Percentiles rank a stretch among this genome's conserved stretches.
These are phyloP conservation scores for Pygoscelis antarcticus DNA, from an alignment of 2,113 vertebrate genomes.

Conservation along the genomic window DNA sequence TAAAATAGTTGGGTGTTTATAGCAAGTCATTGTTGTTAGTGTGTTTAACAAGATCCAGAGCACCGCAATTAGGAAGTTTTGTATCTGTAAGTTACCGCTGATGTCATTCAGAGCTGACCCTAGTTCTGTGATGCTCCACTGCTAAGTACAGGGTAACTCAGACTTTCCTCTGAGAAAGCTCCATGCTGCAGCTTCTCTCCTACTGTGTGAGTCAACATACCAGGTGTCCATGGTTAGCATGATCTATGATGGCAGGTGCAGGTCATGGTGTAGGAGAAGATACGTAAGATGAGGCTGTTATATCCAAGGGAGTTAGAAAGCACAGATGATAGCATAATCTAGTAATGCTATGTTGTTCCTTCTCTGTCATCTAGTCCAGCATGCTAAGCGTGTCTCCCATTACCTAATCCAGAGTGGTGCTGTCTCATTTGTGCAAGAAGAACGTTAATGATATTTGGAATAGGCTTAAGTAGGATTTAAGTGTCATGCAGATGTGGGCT, in stretches of 20 bases:
- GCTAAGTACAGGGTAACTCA: background rate
- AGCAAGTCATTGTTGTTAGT: background rate
- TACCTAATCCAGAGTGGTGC: background rate
- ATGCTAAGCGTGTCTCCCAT: background rate
- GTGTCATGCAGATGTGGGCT: background rate
- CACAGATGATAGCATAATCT: background rate
- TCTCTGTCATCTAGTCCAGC: background rate
- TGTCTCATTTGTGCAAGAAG: slow-evolving; percentile 5
- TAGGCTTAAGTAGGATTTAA: slow-evolving; percentile 9
- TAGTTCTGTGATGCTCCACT: background rate
- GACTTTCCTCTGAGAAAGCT: background rate
- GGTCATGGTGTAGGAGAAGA: background rate
- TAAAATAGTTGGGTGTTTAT: background rate
- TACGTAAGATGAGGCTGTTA: background rate
- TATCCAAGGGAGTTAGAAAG: background rate
- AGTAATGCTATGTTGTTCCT: background rate
- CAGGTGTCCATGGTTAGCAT: background rate
- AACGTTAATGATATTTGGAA: slow-evolving; percentile 16
- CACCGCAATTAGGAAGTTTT: background rate
- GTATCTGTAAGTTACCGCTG: background rate
- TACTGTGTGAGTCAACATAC: background rate
- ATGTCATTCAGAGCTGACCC: background rate
- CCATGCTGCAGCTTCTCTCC: background rate
- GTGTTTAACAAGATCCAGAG: background rate
- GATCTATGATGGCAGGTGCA: background rate